phyloP scores from a whole-genome alignment of 2,888 invertebrate genomes.

The Megastigmus dorsalis region DNA sequence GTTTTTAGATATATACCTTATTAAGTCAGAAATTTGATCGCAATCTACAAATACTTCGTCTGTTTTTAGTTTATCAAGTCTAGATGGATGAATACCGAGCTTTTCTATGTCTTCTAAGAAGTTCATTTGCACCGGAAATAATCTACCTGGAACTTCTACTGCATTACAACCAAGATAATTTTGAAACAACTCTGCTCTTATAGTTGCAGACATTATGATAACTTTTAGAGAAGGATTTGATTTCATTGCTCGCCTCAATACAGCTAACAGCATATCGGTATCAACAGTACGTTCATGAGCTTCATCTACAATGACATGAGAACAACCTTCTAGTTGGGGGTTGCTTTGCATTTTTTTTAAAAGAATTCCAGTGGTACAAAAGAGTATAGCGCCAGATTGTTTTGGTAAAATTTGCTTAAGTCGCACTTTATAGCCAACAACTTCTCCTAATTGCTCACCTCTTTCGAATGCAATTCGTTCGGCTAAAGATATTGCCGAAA shows the following conservation, averaged over 20 bases:
- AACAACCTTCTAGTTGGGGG: slow-evolving; percentile 76
- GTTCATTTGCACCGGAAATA: slow-evolving; percentile 78
- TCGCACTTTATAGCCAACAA: slow-evolving; percentile 82
- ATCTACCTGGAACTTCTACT: slow-evolving; percentile 78
- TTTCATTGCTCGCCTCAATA: slow-evolving; percentile 77
- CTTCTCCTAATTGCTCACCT: slow-evolving; percentile 79
- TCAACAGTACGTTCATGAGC: slow-evolving; percentile 84
- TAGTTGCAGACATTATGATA: slow-evolving; percentile 84
- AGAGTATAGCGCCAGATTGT: slow-evolving; percentile 79
- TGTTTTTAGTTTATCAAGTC: too few species aligned
- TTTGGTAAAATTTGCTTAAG: slow-evolving; percentile 76
- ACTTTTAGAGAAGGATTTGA: slow-evolving; percentile 78
- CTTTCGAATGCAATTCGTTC: slow-evolving; percentile 80
- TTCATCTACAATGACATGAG: slow-evolving; percentile 84
- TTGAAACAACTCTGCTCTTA: slow-evolving; percentile 80
- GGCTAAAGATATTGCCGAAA: slow-evolving; percentile 82
- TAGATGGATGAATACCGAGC: slow-evolving; percentile 20
- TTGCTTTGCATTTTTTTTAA: slow-evolving; percentile 74
- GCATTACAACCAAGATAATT: slow-evolving; percentile 76
- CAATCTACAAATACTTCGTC: slow-evolving; percentile 74
- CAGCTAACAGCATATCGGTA: slow-evolving; percentile 80
- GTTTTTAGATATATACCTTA: slow-evolving; percentile 78
- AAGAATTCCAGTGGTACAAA: slow-evolving; percentile 82
- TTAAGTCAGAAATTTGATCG: slow-evolving; percentile 75
- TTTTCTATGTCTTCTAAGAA: slow-evolving; percentile 77